phyloP scores from a whole-genome alignment of 2,888 invertebrate species.

The Hypomecis punctinalis region DNA sequence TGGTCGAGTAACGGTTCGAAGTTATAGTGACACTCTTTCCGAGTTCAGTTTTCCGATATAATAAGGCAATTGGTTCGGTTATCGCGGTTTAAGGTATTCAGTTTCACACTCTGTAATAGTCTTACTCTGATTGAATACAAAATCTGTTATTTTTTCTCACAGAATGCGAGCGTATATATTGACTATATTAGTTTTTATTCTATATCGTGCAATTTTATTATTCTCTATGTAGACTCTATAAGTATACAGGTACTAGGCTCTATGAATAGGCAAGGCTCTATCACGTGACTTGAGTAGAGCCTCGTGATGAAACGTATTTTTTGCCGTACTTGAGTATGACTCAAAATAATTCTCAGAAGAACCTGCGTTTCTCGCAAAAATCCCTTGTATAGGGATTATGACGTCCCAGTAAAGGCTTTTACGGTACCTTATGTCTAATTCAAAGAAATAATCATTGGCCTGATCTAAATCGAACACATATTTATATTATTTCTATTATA shows the following conservation, averaged over 20 bases:
- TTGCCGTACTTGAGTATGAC: constrained; percentile 19
- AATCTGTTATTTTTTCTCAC: not conserved
- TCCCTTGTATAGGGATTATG: constrained; percentile 17
- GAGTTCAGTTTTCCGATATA: too few relatives aligned
- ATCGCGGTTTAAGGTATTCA: constrained; percentile 31
- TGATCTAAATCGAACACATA: too few relatives aligned
- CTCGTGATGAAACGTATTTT: constrained; percentile 20
- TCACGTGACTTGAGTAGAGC: constrained; percentile 27
- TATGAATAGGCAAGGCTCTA: constrained; percentile 7
- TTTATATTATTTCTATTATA: too few relatives aligned
- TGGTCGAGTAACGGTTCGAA: not conserved
- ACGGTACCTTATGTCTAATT: not conserved
- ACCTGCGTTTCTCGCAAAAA: constrained; percentile 11
- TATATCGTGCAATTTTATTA: not conserved
- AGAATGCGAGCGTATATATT: not conserved
- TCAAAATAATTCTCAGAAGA: constrained; percentile 24
- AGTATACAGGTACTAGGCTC: not conserved
- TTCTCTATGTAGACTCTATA: not conserved
- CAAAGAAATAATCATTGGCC: too few relatives aligned
- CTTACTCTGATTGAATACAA: not conserved
- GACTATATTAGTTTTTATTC: not conserved
- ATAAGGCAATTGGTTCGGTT: constrained; percentile 28
- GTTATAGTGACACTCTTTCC: constrained; percentile 27
- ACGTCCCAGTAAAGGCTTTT: constrained; percentile 19
- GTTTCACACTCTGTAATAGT: too few relatives aligned